Percentiles rank a stretch among this genome's conserved stretches.
phyloP scores from a whole-genome alignment of 92 coral and sea anemone genomes.

The Nematostella vectensis region DNA sequence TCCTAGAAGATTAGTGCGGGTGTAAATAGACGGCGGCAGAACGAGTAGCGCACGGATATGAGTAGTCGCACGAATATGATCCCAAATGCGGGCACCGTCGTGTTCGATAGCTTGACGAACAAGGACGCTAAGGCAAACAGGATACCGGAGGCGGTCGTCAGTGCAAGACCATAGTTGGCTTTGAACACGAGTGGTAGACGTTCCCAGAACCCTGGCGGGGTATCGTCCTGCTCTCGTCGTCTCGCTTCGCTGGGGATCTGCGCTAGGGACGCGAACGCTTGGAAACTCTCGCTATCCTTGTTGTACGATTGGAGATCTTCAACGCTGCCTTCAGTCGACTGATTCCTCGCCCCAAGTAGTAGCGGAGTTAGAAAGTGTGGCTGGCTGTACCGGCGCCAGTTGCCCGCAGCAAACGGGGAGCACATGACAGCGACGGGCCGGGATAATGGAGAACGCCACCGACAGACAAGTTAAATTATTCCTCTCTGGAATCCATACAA shows the following conservation, averaged over 20 bases:
- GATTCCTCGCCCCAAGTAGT: constrained; percentile 3
- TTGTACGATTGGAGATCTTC: constrained; percentile 18
- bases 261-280: constrained; percentile 44
- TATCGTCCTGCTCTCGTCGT: constrained; percentile 30
- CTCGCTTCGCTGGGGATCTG: constrained; percentile 50
- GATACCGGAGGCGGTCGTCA: constrained; percentile 62
- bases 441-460: too few species aligned
- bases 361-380: constrained; percentile 8
- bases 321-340: constrained; percentile 4
- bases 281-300: constrained; percentile 66
- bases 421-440: constrained; percentile 23
- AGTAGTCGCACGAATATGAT: constrained; percentile 66
- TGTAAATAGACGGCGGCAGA: constrained; percentile 61
- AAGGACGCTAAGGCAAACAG: constrained; percentile 73
- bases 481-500: too few species aligned
- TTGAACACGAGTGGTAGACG: constrained; percentile 19
- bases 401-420: constrained; percentile 60
- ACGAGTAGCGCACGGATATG: constrained; percentile 51
- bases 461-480: too few species aligned
- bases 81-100: constrained; percentile 67
- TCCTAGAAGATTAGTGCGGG: constrained; percentile 52
- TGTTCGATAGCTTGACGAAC: constrained; percentile 74
- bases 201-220: neutral
- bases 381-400: constrained; percentile 43
- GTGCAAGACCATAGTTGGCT: constrained; percentile 40